Evolutionary conservation across 2,888 invertebrate species (phyloP).

Genomic region (Agriopis aurantiaria): DNA sequence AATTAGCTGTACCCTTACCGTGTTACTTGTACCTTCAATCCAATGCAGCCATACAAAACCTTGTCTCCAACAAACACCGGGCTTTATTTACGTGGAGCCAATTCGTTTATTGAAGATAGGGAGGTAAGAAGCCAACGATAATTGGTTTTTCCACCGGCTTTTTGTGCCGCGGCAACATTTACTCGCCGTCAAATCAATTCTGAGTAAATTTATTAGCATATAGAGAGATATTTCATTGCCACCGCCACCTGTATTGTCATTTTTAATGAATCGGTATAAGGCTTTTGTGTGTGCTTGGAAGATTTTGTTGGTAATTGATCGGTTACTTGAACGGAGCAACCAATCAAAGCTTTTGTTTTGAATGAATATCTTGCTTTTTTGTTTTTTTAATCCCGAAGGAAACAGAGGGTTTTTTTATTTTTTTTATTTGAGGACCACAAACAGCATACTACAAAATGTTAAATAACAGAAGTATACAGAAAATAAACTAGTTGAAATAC

Average conservation of each 20-base stretch:
- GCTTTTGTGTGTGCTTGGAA: not conserved
- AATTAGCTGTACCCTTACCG: not conserved
- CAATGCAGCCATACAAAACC: constrained; percentile 31
- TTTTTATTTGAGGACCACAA: too few relatives aligned
- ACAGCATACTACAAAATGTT: too few relatives aligned
- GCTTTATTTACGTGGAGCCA: constrained; percentile 42
- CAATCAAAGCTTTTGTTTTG: too few relatives aligned
- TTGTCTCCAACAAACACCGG: constrained; percentile 29
- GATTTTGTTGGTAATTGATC: constrained; percentile 12
- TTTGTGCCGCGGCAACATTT: constrained; percentile 60
- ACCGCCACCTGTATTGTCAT: constrained; percentile 26
- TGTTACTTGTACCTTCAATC: not conserved
- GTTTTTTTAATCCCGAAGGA: too few relatives aligned
- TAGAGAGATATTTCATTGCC: constrained; percentile 66
- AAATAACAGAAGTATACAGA: too few relatives aligned
- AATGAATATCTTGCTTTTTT: too few relatives aligned
- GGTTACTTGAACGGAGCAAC: too few relatives aligned
- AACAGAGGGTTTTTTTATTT: too few relatives aligned
- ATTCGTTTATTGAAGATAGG: constrained; percentile 56
- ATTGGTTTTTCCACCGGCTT: constrained; percentile 69
- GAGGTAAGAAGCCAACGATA: constrained; percentile 61
- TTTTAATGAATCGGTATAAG: constrained; percentile 29
- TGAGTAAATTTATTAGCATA: constrained; percentile 78
- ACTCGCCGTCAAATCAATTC: constrained; percentile 72
- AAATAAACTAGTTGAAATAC: too few relatives aligned